Conservation (phyloP, 2,797 vertebrate species). For the Myiothlypis coronata region DNA sequence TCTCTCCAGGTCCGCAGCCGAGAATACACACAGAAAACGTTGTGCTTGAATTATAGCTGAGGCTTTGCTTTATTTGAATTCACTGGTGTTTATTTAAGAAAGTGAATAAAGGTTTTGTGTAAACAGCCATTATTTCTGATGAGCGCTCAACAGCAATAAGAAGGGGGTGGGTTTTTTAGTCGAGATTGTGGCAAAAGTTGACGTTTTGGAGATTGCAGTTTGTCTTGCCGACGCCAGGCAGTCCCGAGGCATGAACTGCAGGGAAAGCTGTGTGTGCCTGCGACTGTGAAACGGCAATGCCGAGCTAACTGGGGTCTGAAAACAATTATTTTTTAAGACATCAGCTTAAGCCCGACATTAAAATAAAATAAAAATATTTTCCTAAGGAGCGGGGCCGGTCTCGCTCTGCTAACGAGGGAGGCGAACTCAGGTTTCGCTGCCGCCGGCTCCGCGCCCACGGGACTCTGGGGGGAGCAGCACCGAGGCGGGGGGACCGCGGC, state of each 20-base stretch:
- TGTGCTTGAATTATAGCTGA: conserved; percentile 7
- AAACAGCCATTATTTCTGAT: conserved; percentile 45
- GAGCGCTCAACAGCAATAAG: conserved; percentile 47
- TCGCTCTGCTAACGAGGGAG: conserved; percentile 11
- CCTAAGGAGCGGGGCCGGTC: conserved; percentile 7
- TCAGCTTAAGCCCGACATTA: conserved; percentile 40
- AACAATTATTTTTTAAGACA: conserved; percentile 65
- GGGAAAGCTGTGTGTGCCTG: neutral
- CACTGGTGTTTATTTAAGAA: conserved; percentile 27
- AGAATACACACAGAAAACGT: conserved; percentile 28
- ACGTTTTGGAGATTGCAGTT: conserved; percentile 56
- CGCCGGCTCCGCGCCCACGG: neutral
- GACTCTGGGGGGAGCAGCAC: neutral
- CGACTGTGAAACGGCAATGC: conserved; percentile 38
- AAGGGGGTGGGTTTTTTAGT: neutral
- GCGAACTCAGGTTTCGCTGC: conserved; percentile 15
- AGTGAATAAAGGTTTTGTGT: conserved; percentile 29
- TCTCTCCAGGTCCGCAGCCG: conserved; percentile 35
- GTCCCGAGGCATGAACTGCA: conserved; percentile 26
- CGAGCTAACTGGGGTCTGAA: conserved; percentile 5
- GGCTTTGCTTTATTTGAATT: conserved; percentile 47
- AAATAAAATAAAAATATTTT: conserved; percentile 68
- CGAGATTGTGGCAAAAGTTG: conserved; percentile 21
- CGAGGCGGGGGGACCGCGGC: too few species aligned
- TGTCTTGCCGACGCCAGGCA: conserved; percentile 44